Base-by-base conservation (phyloP, 1,140 invertebrate species). In the Camponotus vicinus region DNA sequence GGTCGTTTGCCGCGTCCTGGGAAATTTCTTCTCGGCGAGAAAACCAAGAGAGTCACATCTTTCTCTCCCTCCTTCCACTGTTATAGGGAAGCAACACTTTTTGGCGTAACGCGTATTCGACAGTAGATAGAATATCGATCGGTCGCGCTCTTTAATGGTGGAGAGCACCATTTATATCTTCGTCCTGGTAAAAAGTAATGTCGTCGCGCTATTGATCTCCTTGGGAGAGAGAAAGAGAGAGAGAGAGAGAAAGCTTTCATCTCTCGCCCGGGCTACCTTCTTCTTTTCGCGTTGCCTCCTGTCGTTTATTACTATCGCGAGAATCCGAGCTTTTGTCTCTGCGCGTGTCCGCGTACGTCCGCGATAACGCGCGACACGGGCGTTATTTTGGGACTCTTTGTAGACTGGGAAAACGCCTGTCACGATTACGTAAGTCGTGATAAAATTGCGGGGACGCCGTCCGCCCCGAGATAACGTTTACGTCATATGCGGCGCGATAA, bases 61-160 rank as follows among this genome's bases (percentile, higher is more conserved):
- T 15, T 32, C n/a, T n/a, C 9, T 27, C 11, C 21, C 71, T 57
- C 59, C 18, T 27, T 49, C 1, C 59, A 6, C 3, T 37, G 7
- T 8, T 32, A 42, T 61, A 3, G 34, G 34, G 55, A 37, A 75
- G 79, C 79, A 75, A 71, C 69, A 75, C 69, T 83, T 83, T 83
- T 83, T 75, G 79, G 79, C 64, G 67, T 82, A 61, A 73, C 79
- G 55, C 78, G 78, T 27, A 32, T 63, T 42, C 79, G 55, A 73
- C 69, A 18, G 79, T 73, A 83, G 79, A 83, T 83, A 83, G 79
- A 83, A 83, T 83, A 83, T 83, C 79, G 79, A 83, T 83, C 79
- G 79, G 27, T 34, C 79, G 37, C 79, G 21, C 55, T 83, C 55
- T 83, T 69, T 83, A 83, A 83, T 83, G 79, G 79, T 75, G 55